Evolutionary conservation across 2,113 vertebrate species (phyloP).

Genomic region (Balaenoptera acutorostrata): DNA sequence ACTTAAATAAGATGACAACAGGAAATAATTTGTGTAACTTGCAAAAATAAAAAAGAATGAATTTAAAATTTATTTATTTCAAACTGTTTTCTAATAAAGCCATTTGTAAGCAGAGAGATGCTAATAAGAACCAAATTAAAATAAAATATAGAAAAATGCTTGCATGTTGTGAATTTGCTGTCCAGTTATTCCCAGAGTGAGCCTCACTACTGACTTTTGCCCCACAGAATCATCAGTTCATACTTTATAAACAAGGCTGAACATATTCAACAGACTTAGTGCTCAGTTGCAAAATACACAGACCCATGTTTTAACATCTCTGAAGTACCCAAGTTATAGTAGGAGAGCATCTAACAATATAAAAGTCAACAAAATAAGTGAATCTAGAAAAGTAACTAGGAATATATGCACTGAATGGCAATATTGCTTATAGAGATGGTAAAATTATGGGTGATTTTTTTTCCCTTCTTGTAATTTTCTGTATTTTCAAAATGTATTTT

Average conservation of each 20-base stretch:
- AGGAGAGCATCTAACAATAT: not conserved
- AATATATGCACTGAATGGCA: not conserved
- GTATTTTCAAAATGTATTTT: not conserved
- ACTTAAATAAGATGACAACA: slow-evolving; percentile 11
- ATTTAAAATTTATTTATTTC: slow-evolving; percentile 1
- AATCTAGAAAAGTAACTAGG: not conserved
- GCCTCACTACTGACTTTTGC: not conserved
- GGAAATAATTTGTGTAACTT: slow-evolving; percentile 24
- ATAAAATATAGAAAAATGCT: not conserved
- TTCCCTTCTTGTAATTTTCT: not conserved
- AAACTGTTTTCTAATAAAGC: not conserved
- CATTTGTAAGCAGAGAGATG: not conserved
- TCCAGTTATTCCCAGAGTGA: not conserved
- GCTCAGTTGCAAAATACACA: not conserved
- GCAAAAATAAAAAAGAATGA: not conserved
- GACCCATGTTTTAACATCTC: not conserved
- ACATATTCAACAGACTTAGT: too few species aligned
- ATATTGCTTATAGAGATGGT: not conserved
- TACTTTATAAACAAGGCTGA: not conserved
- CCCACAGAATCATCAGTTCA: not conserved
- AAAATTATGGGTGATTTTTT: not conserved
- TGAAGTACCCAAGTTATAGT: not conserved
- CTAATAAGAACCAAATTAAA: not conserved
- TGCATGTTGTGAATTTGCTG: not conserved
- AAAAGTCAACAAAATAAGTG: not conserved